Evolutionary conservation across 2,113 vertebrate genomes (phyloP).

Genomic region (Mesembrinibis cayennensis): DNA sequence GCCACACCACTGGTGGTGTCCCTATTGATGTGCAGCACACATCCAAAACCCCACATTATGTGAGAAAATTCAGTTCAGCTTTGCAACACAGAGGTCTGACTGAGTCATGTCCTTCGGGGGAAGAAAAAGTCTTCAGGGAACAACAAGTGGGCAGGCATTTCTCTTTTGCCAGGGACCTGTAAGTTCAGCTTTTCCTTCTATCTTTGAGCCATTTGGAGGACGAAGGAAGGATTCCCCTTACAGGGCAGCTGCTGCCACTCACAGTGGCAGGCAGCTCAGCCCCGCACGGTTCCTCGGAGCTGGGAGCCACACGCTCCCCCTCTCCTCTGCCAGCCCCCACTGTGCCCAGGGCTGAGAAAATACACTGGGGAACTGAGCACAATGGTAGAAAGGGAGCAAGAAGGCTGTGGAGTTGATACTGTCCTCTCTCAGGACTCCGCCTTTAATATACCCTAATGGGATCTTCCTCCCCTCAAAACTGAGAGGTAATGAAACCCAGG

Average conservation of each 20-base stretch:
- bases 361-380: neutral
- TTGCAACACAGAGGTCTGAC: neutral
- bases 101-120: neutral
- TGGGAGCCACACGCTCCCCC: neutral
- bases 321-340: neutral
- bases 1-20: neutral
- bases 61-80: neutral
- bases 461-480: neutral
- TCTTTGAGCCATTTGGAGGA: neutral
- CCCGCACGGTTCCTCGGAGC: rapidly evolving
- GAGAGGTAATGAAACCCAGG: neutral
- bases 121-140: neutral
- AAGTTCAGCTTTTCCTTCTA: neutral
- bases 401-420: neutral
- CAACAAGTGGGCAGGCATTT: neutral
- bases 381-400: rapidly evolving
- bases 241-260: neutral
- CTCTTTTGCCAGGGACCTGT: neutral
- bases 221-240: neutral
- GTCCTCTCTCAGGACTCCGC: neutral
- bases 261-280: neutral
- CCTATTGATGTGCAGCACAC: neutral
- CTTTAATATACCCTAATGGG: neutral
- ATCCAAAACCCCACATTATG: neutral
- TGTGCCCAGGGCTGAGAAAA: neutral